A percentile compares a stretch with the other conserved stretches of the same genome.
Evolutionary conservation across 2,888 invertebrate genomes (phyloP).

Genomic region (Brenthis daphne): DNA sequence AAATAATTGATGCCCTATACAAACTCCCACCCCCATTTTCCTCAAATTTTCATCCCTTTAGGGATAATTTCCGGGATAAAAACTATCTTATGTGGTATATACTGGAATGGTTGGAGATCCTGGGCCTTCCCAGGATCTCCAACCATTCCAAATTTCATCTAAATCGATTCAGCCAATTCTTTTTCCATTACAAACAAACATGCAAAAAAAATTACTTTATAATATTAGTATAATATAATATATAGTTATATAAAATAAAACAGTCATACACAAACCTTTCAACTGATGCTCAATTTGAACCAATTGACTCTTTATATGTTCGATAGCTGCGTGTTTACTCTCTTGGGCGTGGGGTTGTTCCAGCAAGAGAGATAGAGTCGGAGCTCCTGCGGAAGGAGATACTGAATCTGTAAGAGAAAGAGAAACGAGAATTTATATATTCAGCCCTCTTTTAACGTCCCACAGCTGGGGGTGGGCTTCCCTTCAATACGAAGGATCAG

Average conservation of each 20-base stretch:
- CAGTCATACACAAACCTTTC: conserved; percentile 51
- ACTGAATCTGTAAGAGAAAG: conserved; percentile 60
- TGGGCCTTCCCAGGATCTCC: too few species aligned
- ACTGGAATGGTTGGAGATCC: too few species aligned
- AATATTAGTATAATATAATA: too few species aligned
- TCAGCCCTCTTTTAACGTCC: background rate
- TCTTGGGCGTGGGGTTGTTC: conserved; percentile 76
- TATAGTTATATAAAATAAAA: background rate
- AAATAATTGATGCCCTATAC: too few species aligned
- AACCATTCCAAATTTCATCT: too few species aligned
- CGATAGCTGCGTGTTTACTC: conserved; percentile 71
- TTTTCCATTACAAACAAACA: background rate
- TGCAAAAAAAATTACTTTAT: background rate
- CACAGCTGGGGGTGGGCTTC: too few species aligned
- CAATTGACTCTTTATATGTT: conserved; percentile 74
- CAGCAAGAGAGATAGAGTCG: conserved; percentile 88
- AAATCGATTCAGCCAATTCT: too few species aligned
- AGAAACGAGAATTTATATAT: background rate
- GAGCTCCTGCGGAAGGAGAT: conserved; percentile 86
- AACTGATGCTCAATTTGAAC: conserved; percentile 74
- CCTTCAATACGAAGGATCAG: background rate
- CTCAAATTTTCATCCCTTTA: too few species aligned
- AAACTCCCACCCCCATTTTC: too few species aligned
- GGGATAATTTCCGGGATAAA: too few species aligned
- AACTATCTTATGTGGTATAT: too few species aligned